Evolutionary conservation across 2,113 vertebrate species (phyloP), one percentile per base, ranked within the genome.

Genomic region (Talpa occidentalis): DNA sequence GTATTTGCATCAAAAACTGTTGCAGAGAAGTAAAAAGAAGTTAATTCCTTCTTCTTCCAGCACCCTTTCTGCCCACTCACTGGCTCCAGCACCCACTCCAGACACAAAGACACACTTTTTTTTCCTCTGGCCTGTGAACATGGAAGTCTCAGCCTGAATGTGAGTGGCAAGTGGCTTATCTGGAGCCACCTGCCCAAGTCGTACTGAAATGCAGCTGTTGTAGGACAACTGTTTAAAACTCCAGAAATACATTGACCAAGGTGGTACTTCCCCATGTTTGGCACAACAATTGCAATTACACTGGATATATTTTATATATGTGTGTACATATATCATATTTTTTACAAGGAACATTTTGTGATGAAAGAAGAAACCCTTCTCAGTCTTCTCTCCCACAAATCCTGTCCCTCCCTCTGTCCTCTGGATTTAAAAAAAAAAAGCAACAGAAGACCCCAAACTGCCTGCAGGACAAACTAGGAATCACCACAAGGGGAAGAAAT

Each of bases 141-240:
- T 92, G 80, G 89, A 86, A 96, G 80, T 95, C 97, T 97, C 97
- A 96, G 93, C 91, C 96, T 97, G 85, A 94, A 97, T 98, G 97
- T 98, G 98, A 98, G 98, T 98, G 98, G 98, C 98, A 98, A 98
- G 97, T 82, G 98, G 97, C 97, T 98, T 95, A 98, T 98, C 98
- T 96, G 95, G 96, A 98, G 98, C 99, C 99, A 99, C 98, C 99
- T 98, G 99, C 99, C 98, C 98, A 92, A 96, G 96, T 98, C 98
- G 98, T 98, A 97, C 94, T 98, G 97, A 98, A 97, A 96, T 97
- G 98, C 99, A 99, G 99, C 99, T 99, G 99, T 99, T 98, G 94
- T 97, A 95, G 49, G 93, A 98, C 99, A 99, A 99, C 99, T 99
- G 99, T 99, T 99, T 98, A 98, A 97, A 98, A 98, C 98, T 98